Evolutionary conservation across 1,140 invertebrate genomes (phyloP), one percentile per base, ranked within the genome.

Genomic region (Macrocentrus cingulum): DNA sequence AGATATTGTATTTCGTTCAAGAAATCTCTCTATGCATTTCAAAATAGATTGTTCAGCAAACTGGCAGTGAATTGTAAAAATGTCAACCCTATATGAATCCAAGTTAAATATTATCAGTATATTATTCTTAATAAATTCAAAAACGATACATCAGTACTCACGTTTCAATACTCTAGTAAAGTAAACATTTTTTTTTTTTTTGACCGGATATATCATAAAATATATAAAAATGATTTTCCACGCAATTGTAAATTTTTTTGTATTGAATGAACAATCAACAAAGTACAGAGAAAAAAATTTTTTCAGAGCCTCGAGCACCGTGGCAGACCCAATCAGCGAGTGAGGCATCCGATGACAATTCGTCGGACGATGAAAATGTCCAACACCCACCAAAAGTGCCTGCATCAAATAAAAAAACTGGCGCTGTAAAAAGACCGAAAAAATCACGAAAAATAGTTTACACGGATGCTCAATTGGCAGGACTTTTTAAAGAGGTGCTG

Each of bases 401-500:
- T 16, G 22, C 1, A 9, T 5, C 11, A 13, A 48, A 48, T 22
- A 23, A 36, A 49, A 61, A 58, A 20, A 54, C n/a, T n/a, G 63
- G 59, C 58, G 41, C 60, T 19, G 53, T 56, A 64, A 67, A 39
- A 51, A 20, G 63, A 64, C 19, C 23, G 56, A 42, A 56, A 65
- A 70, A 68, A 53, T 64, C 64, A 29, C 51, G 59, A 2, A 50
- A 66, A 20, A 68, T 76, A 22, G 61, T 73, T 52, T 80, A 80
- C 61, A 68, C 74, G 39, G 70, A 78, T 66, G 72, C 66, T 56
- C 74, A 80, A 65, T 67, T 80, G 62, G 70, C 67, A 25, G 75
- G 72, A 36, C 66, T 80, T 51, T 45, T 80, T 45, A 80, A 71
- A 57, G 71, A 77, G 56, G 71, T 78, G 46, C 74, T 79, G 61